Percentiles rank a stretch among this genome's conserved stretches.
Conservation (phyloP, 2,797 vertebrate genomes). For the Chrysolophus pictus region DNA sequence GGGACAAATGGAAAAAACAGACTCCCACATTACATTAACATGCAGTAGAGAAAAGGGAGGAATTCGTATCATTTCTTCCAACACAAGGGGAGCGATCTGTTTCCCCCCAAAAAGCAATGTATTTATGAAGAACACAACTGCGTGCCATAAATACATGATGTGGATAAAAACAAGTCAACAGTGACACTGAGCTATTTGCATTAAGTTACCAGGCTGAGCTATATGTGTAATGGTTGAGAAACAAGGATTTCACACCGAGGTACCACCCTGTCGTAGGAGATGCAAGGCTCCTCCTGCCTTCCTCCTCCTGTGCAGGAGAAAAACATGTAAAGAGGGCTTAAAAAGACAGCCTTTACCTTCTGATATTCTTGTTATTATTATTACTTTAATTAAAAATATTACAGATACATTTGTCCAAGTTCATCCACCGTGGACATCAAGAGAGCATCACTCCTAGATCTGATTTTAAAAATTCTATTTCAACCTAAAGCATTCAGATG, state of each 20-base stretch:
- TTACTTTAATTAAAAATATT: neutral
- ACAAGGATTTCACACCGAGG: neutral
- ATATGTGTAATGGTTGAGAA: neutral
- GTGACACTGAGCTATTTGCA: neutral
- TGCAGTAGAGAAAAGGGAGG: neutral
- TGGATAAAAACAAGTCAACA: neutral
- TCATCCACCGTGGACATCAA: neutral
- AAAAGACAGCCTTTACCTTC: neutral
- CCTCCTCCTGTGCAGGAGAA: neutral
- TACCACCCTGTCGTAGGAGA: neutral
- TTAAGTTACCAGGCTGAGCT: neutral
- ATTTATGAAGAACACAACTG: neutral
- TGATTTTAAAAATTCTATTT: neutral
- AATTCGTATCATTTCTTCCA: neutral
- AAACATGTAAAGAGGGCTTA: neutral
- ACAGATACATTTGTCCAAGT: constrained; percentile 18
- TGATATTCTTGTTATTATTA: neutral
- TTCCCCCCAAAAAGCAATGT: neutral
- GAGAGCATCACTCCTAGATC: neutral
- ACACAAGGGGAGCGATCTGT: neutral
- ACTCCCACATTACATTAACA: constrained; percentile 7
- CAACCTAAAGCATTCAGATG: neutral
- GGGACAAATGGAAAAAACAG: constrained; percentile 40
- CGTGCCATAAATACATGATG: neutral
- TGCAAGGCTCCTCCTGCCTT: neutral